These are phyloP conservation scores for Rhopilema esculentum DNA, from an alignment of 30 jellyfish, hydroid and myxozoan genomes.

Conservation along the genomic window DNA sequence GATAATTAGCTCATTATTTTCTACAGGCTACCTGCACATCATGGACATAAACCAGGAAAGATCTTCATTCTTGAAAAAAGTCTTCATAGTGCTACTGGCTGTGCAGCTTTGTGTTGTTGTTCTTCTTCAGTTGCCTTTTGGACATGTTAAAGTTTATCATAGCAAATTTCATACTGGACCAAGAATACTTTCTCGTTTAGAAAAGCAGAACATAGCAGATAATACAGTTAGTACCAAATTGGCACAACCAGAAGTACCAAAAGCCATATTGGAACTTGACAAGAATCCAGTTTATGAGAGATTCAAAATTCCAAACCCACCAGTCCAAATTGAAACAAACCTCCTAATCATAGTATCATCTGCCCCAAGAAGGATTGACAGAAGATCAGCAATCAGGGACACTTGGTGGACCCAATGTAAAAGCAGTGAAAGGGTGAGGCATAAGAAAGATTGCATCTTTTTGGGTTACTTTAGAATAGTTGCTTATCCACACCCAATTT, in stretches of 20 bases:
- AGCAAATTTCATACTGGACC: background rate
- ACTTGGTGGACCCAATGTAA: constrained; percentile 76
- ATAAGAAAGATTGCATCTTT: background rate
- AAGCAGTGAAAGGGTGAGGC: constrained; percentile 45
- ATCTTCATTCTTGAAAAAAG: background rate
- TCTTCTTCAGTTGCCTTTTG: background rate
- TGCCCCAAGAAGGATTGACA: constrained; percentile 72
- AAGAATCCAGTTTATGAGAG: constrained; percentile 61
- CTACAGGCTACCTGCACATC: background rate
- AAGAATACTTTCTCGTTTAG: background rate
- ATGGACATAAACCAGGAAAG: background rate
- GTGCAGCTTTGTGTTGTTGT: background rate
- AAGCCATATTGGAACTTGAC: constrained; percentile 28
- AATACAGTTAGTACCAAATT: background rate
- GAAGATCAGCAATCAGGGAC: constrained; percentile 75
- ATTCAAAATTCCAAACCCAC: constrained; percentile 41
- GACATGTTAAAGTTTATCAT: background rate
- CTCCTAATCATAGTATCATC: constrained; percentile 66
- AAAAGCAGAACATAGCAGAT: background rate
- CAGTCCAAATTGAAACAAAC: constrained; percentile 28
- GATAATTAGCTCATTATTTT: background rate
- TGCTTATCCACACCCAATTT: no score
- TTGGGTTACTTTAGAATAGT: no score
- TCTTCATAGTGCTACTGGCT: background rate
- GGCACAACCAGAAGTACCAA: background rate